Conservation (phyloP, 2,888 invertebrate genomes). For the Orthosia cruda region DNA sequence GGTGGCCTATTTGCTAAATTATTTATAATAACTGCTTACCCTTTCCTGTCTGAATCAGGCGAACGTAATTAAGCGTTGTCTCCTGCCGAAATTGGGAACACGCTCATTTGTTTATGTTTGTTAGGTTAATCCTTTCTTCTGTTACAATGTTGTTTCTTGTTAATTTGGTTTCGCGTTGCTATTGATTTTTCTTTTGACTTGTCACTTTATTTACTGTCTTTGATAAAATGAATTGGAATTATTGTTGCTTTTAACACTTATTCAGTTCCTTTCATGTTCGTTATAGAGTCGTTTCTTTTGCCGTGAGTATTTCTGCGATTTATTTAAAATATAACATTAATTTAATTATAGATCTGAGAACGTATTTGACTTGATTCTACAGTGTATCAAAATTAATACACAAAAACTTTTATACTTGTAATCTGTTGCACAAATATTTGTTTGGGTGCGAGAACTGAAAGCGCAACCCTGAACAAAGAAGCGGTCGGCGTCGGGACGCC, state of each 20-base stretch:
- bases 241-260: background rate
- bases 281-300: background rate
- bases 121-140: conserved; percentile 61
- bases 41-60: conserved; percentile 77
- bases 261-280: background rate
- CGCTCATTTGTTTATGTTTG: conserved; percentile 68
- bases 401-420: background rate
- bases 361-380: background rate
- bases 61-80: conserved; percentile 80
- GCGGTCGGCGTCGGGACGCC: conserved; percentile 23
- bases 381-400: background rate
- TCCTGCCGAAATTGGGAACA: conserved; percentile 73
- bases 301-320: background rate
- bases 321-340: background rate
- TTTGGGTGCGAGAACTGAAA: conserved; percentile 26
- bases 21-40: conserved; percentile 80
- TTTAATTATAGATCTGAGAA: background rate
- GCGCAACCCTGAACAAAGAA: conserved; percentile 46
- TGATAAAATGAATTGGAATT: too few relatives aligned
- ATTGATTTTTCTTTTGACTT: conserved; percentile 29
- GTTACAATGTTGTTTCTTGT: conserved; percentile 34
- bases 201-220: conserved; percentile 2
- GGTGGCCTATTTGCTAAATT: conserved; percentile 76
- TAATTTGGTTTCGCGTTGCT: conserved; percentile 37
- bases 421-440: conserved; percentile 35